A percentile compares a stretch with the other conserved stretches of the same genome.
Conservation (phyloP, 2,797 vertebrate species). For the Malacoctenus gilli region DNA sequence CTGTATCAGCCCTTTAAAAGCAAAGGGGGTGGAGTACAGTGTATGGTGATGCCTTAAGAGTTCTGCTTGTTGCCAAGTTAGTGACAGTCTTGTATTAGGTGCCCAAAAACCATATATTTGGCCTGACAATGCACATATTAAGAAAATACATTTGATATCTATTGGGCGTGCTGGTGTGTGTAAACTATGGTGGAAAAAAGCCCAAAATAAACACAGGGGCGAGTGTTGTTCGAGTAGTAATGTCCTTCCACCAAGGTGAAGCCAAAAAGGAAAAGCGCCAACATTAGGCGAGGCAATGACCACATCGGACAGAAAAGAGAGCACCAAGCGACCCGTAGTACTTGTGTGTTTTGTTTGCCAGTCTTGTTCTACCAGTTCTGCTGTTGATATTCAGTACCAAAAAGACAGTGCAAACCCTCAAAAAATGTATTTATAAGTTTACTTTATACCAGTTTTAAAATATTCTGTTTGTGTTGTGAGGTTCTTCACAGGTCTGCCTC, state of each 20-base stretch:
- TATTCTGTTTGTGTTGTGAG: neutral
- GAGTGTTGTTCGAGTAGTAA: conserved; percentile 24
- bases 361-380: conserved; percentile 23
- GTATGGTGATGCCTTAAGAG: neutral
- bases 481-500: no score
- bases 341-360: conserved; percentile 26
- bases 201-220: no score
- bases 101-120: no score
- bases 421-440: neutral
- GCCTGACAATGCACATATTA: no score
- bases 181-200: no score
- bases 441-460: neutral
- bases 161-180: no score
- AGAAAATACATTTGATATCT: no score
- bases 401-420: conserved; percentile 11
- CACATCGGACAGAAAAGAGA: conserved; percentile 27
- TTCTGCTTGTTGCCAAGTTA: neutral
- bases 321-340: conserved; percentile 22
- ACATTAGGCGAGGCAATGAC: conserved; percentile 37
- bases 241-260: conserved; percentile 29
- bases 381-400: conserved; percentile 6
- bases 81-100: no score
- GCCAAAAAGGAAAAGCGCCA: conserved; percentile 46
- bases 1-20: neutral
- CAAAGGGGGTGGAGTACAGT: neutral